These are phyloP conservation scores for Oophaga pumilio DNA, from an alignment of 2,113 vertebrate species.

Conservation along the genomic window DNA sequence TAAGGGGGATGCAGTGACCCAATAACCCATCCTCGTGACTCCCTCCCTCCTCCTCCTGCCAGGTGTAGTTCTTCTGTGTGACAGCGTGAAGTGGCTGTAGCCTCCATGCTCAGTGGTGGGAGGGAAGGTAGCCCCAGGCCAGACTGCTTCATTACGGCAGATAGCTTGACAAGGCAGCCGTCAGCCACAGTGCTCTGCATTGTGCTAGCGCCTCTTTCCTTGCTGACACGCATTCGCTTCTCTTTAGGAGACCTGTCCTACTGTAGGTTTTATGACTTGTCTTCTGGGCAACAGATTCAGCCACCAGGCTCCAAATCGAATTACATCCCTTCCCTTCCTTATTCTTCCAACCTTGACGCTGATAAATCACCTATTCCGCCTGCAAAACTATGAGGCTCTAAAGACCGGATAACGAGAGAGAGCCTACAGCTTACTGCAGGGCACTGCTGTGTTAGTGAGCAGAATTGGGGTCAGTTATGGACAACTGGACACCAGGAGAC, in stretches of 20 bases:
- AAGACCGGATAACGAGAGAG: slow-evolving; percentile 52
- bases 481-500: slow-evolving; percentile 41
- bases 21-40: slow-evolving; percentile 49
- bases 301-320: slow-evolving; percentile 58
- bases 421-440: slow-evolving; percentile 47
- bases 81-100: slow-evolving; percentile 55
- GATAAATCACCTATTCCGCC: slow-evolving; percentile 58
- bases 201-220: slow-evolving; percentile 55
- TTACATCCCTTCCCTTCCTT: slow-evolving; percentile 35
- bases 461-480: slow-evolving; percentile 55
- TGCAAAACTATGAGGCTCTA: slow-evolving; percentile 44
- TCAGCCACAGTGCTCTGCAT: slow-evolving; percentile 57
- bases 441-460: not conserved
- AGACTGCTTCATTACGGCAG: slow-evolving; percentile 69
- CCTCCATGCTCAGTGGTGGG: slow-evolving; percentile 13
- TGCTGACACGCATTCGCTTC: slow-evolving; percentile 45
- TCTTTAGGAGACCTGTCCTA: slow-evolving; percentile 57
- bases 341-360: slow-evolving; percentile 50
- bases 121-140: slow-evolving; percentile 64
- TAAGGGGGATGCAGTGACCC: slow-evolving; percentile 38
- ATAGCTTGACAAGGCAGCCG: slow-evolving; percentile 64
- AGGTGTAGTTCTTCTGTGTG: slow-evolving; percentile 52
- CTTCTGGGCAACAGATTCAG: slow-evolving; percentile 58
- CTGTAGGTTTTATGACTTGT: slow-evolving; percentile 58
- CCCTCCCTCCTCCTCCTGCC: slow-evolving; percentile 25